Conservation (phyloP, 64 coral and sea anemone species). For the Montipora efflorescens region DNA sequence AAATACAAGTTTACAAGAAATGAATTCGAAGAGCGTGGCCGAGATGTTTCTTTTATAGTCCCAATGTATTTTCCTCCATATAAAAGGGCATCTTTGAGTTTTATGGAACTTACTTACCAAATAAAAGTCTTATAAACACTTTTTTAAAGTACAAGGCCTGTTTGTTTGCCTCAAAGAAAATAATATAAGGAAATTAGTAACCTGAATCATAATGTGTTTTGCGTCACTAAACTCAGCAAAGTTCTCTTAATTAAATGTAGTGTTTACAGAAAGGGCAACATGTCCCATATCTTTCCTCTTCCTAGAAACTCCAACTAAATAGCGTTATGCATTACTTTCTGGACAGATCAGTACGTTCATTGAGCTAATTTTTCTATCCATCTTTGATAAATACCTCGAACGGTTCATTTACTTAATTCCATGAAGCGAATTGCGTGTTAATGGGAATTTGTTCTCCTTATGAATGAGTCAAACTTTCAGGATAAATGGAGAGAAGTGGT, state of each 20-base stretch:
- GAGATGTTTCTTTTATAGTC: background rate
- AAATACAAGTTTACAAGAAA: background rate
- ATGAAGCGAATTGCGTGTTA: background rate
- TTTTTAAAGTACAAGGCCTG: background rate
- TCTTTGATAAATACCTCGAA: background rate
- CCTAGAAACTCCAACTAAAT: background rate
- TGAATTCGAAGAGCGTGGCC: background rate
- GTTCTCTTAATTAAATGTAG: background rate
- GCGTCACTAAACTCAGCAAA: background rate
- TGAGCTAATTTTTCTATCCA: background rate
- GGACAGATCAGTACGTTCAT: background rate
- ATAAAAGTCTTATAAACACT: background rate
- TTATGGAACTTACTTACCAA: background rate
- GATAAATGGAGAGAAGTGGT: background rate
- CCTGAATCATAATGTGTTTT: background rate
- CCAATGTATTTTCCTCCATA: background rate
- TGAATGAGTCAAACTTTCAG: background rate
- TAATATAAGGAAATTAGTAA: background rate
- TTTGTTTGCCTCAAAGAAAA: background rate
- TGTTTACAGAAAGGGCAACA: background rate
- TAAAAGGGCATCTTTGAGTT: background rate
- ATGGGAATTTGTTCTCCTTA: background rate
- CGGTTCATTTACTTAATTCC: slow-evolving; percentile 10
- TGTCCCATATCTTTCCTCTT: background rate
- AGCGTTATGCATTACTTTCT: background rate